Evolutionary conservation across 1,140 invertebrate species (phyloP).

Genomic region (Apis laboriosa): DNA sequence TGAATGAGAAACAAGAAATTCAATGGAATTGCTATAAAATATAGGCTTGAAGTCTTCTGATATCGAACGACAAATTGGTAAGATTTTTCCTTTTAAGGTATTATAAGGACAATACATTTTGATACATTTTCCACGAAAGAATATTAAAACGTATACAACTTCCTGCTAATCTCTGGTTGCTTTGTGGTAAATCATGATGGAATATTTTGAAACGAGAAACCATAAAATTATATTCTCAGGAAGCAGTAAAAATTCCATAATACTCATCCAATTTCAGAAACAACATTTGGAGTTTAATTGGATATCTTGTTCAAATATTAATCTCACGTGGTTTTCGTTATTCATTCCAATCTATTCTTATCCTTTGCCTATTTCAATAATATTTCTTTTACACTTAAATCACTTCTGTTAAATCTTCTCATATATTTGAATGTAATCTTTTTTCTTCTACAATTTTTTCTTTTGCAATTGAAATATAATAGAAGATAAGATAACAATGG

Average conservation of each 20-base stretch:
- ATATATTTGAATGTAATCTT: background rate
- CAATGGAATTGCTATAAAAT: background rate
- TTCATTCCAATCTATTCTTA: background rate
- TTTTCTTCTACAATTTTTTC: background rate
- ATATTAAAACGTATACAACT: too few relatives aligned
- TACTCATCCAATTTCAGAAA: background rate
- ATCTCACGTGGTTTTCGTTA: background rate
- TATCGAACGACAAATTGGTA: background rate
- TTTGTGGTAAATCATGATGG: too few relatives aligned
- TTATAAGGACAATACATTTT: background rate
- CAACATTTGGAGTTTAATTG: background rate
- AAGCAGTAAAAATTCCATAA: background rate
- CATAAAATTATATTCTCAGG: background rate
- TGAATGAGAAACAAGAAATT: background rate
- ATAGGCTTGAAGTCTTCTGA: background rate
- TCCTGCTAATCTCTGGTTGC: too few relatives aligned
- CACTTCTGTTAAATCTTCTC: background rate
- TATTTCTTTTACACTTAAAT: background rate
- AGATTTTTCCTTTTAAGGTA: background rate
- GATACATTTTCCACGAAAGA: background rate
- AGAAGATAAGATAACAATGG: too few relatives aligned
- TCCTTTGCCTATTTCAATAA: background rate
- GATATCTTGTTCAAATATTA: slow-evolving; percentile 1
- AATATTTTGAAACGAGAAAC: background rate
- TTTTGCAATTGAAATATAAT: background rate